Percentiles rank a stretch among this genome's conserved stretches.
Conservation (phyloP, 2,888 invertebrate species). For the Colostygia pectinataria region DNA sequence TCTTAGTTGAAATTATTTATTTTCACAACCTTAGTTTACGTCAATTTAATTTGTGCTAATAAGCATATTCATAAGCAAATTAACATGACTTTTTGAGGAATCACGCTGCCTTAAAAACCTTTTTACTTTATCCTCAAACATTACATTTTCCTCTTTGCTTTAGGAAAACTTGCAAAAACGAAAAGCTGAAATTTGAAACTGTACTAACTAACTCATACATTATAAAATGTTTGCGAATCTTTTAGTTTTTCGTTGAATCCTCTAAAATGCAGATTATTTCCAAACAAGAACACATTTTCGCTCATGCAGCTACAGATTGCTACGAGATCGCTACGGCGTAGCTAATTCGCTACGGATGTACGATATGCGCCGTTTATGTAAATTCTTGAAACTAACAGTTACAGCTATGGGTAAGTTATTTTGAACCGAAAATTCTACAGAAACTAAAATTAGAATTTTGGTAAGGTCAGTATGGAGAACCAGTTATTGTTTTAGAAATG, state of each 20-base stretch:
- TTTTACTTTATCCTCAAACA: conserved; percentile 10
- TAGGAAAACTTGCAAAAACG: background rate
- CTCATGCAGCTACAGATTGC: conserved; percentile 23
- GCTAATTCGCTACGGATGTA: conserved; percentile 29
- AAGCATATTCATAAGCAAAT: background rate
- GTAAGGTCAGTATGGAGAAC: no score
- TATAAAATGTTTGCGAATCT: background rate
- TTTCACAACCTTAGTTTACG: background rate
- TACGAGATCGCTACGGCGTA: conserved; percentile 26
- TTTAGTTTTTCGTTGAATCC: background rate
- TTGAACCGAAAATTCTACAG: conserved; percentile 3
- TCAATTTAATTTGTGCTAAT: background rate
- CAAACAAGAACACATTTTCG: conserved; percentile 3
- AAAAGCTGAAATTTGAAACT: background rate
- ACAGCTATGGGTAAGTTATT: background rate
- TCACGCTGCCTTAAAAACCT: background rate
- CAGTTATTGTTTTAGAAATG: no score
- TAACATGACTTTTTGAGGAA: background rate
- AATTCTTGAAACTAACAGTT: conserved; percentile 26
- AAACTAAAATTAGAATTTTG: no score
- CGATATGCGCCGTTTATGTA: conserved; percentile 28
- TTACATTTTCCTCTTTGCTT: conserved; percentile 1
- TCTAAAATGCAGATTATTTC: conserved; percentile 6
- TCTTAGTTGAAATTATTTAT: no score
- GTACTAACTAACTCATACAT: background rate